A percentile compares a stretch with the other conserved stretches of the same genome.
phyloP scores from a whole-genome alignment of 53 echinoderm and acorn worm species.

The Arbacia lixula region DNA sequence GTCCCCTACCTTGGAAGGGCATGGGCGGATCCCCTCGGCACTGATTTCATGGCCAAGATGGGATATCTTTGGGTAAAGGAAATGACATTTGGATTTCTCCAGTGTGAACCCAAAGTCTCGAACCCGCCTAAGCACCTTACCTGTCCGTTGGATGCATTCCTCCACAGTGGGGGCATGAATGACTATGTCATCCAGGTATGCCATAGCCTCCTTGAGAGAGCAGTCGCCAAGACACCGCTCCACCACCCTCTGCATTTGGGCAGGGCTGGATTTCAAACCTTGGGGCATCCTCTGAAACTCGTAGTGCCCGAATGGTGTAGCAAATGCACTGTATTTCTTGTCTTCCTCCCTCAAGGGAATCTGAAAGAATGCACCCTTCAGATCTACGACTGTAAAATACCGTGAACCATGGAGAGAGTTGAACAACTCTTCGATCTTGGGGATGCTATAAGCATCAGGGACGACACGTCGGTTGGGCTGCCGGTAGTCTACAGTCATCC shows the following conservation, averaged over 20 bases:
- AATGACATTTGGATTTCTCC: slow-evolving; percentile 27
- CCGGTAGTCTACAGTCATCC: slow-evolving; percentile 25
- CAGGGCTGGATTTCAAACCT: slow-evolving; percentile 31
- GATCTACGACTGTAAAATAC: slow-evolving; percentile 21
- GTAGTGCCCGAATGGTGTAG: slow-evolving; percentile 8
- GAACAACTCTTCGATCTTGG: slow-evolving; percentile 17
- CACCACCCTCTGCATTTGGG: slow-evolving; percentile 18
- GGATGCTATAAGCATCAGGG: slow-evolving; percentile 46
- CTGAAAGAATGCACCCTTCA: slow-evolving; percentile 32
- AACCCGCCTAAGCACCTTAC: neutral
- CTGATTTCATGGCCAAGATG: slow-evolving; percentile 35
- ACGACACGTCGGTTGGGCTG: neutral
- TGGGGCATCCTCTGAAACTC: slow-evolving; percentile 24
- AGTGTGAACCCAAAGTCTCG: slow-evolving; percentile 31
- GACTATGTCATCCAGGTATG: slow-evolving; percentile 45
- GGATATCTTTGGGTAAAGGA: slow-evolving; percentile 9
- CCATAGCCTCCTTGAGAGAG: slow-evolving; percentile 16
- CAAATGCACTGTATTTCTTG: slow-evolving; percentile 5
- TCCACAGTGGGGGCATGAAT: slow-evolving; percentile 9
- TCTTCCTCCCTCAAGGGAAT: slow-evolving; percentile 22
- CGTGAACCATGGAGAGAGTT: slow-evolving; percentile 20
- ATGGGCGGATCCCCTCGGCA: slow-evolving; percentile 9
- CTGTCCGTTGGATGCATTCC: slow-evolving; percentile 28
- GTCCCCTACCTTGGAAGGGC: slow-evolving; percentile 2
- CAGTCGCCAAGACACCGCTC: slow-evolving; percentile 15